A percentile compares a stretch with the other conserved stretches of the same genome.
Evolutionary conservation across 2,113 vertebrate species (phyloP).

Genomic region (Sardina pilchardus): DNA sequence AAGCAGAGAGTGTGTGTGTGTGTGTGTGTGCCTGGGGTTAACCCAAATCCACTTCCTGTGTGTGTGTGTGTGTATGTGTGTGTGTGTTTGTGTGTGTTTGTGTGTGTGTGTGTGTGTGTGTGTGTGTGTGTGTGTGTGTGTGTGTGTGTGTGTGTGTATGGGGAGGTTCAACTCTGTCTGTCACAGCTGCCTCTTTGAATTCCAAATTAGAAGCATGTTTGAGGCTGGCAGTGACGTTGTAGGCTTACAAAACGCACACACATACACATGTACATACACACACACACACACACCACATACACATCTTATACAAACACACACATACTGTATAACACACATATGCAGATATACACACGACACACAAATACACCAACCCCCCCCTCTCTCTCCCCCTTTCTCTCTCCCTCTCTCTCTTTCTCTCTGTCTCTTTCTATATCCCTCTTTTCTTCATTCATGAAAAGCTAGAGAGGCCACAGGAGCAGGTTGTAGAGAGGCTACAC

Average conservation of each 20-base stretch:
- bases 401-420: background rate
- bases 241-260: background rate
- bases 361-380: background rate
- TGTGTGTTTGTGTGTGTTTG: too few species aligned
- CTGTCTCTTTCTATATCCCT: background rate
- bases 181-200: conserved; percentile 15
- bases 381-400: background rate
- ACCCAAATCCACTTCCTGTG: background rate
- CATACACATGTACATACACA: background rate
- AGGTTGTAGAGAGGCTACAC: too few species aligned
- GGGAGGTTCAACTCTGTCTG: conserved; percentile 1
- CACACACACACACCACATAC: background rate
- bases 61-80: background rate
- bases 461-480: background rate
- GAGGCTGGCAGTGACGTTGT: background rate
- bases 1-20: background rate
- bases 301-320: too few species aligned
- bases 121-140: too few species aligned
- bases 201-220: conserved; percentile 20
- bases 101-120: too few species aligned
- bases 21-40: background rate
- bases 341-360: background rate
- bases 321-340: background rate
- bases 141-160: too few species aligned
- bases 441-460: background rate